Conservation (phyloP, 2,113 vertebrate genomes). For the Dipodomys ordii region DNA sequence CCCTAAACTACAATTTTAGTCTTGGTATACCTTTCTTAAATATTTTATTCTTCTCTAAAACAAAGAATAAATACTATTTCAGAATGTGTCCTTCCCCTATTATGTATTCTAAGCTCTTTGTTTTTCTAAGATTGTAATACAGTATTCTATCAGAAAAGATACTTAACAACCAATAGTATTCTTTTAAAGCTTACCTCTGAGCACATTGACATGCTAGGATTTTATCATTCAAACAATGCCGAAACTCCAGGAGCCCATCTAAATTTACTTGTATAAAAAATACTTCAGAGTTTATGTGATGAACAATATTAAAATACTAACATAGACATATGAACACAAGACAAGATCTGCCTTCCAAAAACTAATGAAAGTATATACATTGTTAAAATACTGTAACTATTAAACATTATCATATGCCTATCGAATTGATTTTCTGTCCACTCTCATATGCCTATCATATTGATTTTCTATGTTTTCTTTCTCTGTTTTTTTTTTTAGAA, state of each 20-base stretch:
- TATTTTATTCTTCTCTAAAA: conserved; percentile 21
- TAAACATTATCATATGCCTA: background rate
- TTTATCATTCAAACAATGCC: background rate
- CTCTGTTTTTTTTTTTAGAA: no score
- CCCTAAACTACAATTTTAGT: conserved; percentile 16
- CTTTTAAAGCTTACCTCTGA: background rate
- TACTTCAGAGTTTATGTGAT: background rate
- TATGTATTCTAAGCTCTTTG: background rate
- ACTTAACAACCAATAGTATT: background rate
- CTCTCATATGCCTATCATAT: background rate
- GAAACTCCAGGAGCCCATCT: background rate
- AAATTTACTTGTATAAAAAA: background rate
- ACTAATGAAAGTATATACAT: background rate
- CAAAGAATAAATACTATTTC: background rate
- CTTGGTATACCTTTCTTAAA: conserved; percentile 9
- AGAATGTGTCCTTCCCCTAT: background rate
- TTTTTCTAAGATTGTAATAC: conserved; percentile 23
- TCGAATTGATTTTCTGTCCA: background rate
- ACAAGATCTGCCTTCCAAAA: background rate
- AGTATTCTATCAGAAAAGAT: background rate
- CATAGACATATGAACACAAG: background rate
- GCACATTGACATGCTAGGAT: background rate
- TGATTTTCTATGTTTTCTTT: conserved; percentile 7
- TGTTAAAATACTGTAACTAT: background rate
- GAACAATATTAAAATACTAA: background rate